A percentile compares a stretch with the other conserved stretches of the same genome.
phyloP scores from a whole-genome alignment of 2,797 vertebrate species.

The Streptopelia turtur region DNA sequence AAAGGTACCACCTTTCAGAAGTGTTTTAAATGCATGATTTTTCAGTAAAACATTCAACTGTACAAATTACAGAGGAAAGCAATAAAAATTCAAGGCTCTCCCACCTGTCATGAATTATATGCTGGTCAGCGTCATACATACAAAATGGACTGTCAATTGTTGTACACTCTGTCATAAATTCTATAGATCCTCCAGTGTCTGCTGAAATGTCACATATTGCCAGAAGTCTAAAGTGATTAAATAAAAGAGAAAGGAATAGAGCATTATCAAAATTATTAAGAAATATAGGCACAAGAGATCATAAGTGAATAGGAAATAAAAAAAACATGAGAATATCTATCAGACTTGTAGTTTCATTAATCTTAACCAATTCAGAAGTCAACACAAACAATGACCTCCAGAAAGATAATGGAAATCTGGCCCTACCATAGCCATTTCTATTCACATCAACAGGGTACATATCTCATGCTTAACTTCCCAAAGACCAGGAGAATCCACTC shows the following conservation, averaged over 20 bases:
- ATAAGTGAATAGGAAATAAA: background rate
- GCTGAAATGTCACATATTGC: constrained; percentile 98
- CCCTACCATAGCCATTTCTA: background rate
- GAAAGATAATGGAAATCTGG: background rate
- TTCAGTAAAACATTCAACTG: background rate
- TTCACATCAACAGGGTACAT: background rate
- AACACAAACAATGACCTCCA: background rate
- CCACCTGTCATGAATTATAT: constrained; percentile 94
- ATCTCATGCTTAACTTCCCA: background rate
- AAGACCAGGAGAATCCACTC: background rate
- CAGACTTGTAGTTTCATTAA: background rate
- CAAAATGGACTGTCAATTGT: constrained; percentile 96
- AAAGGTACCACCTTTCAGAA: background rate
- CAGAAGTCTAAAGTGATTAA: constrained; percentile 82
- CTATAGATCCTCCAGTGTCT: constrained; percentile 95
- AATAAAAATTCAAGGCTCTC: background rate
- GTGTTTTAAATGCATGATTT: background rate
- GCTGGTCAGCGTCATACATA: constrained; percentile 97
- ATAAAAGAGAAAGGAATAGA: background rate
- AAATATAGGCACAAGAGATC: background rate
- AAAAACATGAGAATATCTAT: background rate
- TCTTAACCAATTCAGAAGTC: background rate
- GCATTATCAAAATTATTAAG: background rate
- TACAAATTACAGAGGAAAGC: background rate
- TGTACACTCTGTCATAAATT: constrained; percentile 97